Evolutionary conservation across 2,888 invertebrate genomes (phyloP), one percentile per base, ranked within the genome.

Genomic region (Scrobipalpa costella): DNA sequence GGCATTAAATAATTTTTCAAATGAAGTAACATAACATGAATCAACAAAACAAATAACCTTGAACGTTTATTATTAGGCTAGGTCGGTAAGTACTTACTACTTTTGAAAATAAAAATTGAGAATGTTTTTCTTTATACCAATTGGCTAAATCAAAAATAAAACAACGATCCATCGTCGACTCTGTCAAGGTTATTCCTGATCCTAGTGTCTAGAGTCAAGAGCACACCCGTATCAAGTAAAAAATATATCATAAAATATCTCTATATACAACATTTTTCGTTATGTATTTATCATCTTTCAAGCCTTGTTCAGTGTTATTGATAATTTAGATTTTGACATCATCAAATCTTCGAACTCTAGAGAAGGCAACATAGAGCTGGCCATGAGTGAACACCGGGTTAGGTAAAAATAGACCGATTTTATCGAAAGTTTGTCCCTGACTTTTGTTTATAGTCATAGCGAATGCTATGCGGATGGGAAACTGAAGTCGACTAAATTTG

Each of bases 251-350:
- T 19, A 50, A 8, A n/a, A 50, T 50, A 17, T 50, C 17, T 50
- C 50, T 68, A 69, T 68, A 68, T 69, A 68, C 67, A 66, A 68
- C 65, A 64, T 67, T 68, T 70, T n/a, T n/a, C n/a, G n/a, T n/a
- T n/a, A n/a, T n/a, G n/a, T n/a, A n/a, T n/a, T n/a, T n/a, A n/a
- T n/a, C n/a, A n/a, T n/a, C n/a, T n/a, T n/a, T n/a, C n/a, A n/a
- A 67, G 68, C 67, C 62, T 69, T 69, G 67, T 65, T 69, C 68
- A 66, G 66, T 69, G 67, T 66, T 66, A 66, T 71, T 69, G 63
- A 68, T 69, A 69, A 69, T 66, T 71, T 69, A 66, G 44, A 68
- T 67, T 67, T 66, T 67, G 68, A 69, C 63, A 69, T 69, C 69
- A 69, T 69, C 67, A 68, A 71, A 68, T 67, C 67, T 68, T 69